A percentile compares a stretch with the other conserved stretches of the same genome.
phyloP scores from a whole-genome alignment of 35 echinoderm and acorn worm genomes.

The Heliocidaris erythrogramma region DNA sequence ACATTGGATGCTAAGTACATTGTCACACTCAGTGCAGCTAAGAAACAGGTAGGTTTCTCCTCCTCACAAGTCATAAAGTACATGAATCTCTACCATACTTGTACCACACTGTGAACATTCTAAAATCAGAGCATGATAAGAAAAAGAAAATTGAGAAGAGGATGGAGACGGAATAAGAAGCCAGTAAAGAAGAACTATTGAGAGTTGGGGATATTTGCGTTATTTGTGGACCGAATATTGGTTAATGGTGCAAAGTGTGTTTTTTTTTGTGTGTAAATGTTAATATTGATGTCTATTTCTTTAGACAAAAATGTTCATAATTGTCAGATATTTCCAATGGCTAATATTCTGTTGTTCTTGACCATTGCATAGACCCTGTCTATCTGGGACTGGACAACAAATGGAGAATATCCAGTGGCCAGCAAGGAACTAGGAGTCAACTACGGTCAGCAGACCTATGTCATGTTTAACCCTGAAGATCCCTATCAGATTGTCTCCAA shows the following conservation, averaged over 20 bases:
- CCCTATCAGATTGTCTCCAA: slow-evolving; percentile 91
- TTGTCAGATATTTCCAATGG: too few relatives aligned
- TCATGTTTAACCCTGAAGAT: slow-evolving; percentile 96
- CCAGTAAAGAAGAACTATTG: too few relatives aligned
- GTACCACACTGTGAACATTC: too few relatives aligned
- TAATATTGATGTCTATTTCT: too few relatives aligned
- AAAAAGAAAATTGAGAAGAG: background rate
- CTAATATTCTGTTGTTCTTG: background rate
- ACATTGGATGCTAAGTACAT: slow-evolving; percentile 96
- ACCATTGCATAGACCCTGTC: slow-evolving; percentile 59
- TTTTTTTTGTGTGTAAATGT: too few relatives aligned
- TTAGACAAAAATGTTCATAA: too few relatives aligned
- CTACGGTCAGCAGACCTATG: slow-evolving; percentile 75
- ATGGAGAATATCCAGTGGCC: slow-evolving; percentile 78
- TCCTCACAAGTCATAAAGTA: background rate
- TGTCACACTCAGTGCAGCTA: slow-evolving; percentile 72
- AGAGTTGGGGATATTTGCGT: background rate
- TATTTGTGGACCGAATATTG: background rate
- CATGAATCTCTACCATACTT: too few relatives aligned
- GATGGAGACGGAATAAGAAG: background rate
- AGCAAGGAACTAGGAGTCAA: slow-evolving; percentile 56
- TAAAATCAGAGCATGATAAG: background rate
- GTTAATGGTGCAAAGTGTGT: background rate
- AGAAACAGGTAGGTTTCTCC: slow-evolving; percentile 66
- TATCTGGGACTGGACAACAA: slow-evolving; percentile 98